These are phyloP conservation scores for Melolontha melolontha DNA, from an alignment of 2,888 invertebrate species.

Conservation along the genomic window DNA sequence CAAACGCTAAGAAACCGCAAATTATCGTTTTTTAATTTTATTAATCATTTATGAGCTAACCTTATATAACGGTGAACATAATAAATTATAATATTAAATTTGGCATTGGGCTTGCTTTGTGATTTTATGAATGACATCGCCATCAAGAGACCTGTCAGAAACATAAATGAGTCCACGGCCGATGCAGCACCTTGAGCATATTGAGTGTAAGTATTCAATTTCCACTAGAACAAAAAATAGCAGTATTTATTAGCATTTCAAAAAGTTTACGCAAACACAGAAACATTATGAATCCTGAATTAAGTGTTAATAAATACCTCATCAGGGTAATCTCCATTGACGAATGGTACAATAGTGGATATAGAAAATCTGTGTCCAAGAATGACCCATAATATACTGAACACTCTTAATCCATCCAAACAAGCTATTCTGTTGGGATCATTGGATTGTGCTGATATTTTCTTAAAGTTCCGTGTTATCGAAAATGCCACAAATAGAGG, in stretches of 20 bases:
- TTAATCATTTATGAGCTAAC: conserved; percentile 53
- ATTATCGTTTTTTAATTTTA: background rate
- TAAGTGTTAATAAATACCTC: background rate
- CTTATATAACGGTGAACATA: conserved; percentile 61
- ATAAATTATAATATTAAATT: conserved; percentile 43
- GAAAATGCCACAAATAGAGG: conserved; percentile 46
- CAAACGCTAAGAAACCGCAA: background rate
- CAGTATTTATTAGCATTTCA: background rate
- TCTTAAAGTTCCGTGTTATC: conserved; percentile 42
- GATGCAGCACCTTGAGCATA: conserved; percentile 65
- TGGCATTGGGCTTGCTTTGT: conserved; percentile 35
- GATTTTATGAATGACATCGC: conserved; percentile 59
- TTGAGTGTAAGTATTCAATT: conserved; percentile 48
- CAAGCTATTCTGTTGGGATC: conserved; percentile 46
- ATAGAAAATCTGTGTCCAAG: conserved; percentile 47
- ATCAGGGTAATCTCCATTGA: conserved; percentile 40
- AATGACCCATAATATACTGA: conserved; percentile 50
- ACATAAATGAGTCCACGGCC: conserved; percentile 76
- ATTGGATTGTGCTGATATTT: conserved; percentile 34
- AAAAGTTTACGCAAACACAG: too few species aligned
- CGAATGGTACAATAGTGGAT: conserved; percentile 35
- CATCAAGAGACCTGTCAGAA: conserved; percentile 72
- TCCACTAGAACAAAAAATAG: conserved; percentile 61
- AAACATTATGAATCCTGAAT: too few species aligned
- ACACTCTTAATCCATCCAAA: conserved; percentile 47